Percentiles rank a stretch among this genome's conserved stretches.
Conservation (phyloP, 2,797 vertebrate species). For the Alauda arvensis region DNA sequence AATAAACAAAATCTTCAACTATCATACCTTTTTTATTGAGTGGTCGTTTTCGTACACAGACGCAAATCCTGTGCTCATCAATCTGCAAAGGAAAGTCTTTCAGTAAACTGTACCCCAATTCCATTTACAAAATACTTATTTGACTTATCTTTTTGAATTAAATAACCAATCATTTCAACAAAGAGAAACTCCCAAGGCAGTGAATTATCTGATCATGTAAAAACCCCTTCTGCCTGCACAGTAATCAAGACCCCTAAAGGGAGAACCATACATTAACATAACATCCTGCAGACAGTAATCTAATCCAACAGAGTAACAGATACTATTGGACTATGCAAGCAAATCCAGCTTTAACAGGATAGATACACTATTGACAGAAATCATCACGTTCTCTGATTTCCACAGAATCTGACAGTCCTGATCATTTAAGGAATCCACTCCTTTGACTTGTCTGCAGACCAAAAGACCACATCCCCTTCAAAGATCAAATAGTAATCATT, state of each 20-base stretch:
- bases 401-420: background rate
- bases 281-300: background rate
- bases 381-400: background rate
- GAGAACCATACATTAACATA: background rate
- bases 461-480: background rate
- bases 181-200: background rate
- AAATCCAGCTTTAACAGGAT: background rate
- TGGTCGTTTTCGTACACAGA: conserved; percentile 92
- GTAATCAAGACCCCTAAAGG: background rate
- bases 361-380: background rate
- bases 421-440: background rate
- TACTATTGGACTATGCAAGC: background rate
- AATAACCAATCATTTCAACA: background rate
- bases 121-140: background rate
- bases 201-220: background rate
- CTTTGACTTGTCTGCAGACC: background rate
- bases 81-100: conserved; percentile 76
- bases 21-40: conserved; percentile 94
- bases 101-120: background rate
- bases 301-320: background rate
- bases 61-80: conserved; percentile 97
- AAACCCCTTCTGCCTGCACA: background rate
- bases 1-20: background rate
- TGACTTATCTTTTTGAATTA: background rate
- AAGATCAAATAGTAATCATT: background rate